Base-by-base conservation (phyloP, 2,888 invertebrate genomes). In the Temnothorax ravouxi region DNA sequence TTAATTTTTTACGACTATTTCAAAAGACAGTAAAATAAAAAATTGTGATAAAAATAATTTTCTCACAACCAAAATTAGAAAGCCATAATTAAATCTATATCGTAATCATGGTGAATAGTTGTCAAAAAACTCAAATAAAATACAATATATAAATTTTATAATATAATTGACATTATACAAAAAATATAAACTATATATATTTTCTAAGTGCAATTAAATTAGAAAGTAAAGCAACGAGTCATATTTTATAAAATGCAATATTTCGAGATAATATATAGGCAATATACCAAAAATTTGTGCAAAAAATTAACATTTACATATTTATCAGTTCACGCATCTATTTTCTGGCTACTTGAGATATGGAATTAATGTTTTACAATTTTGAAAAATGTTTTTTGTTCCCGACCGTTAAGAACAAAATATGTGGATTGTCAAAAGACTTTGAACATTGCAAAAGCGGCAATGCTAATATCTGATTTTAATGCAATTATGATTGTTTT, bases 11-110 rank as follows among this genome's bases (percentile, higher is more conserved):
- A 29, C n/a, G 2, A 54, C 13, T 52, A 25, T 41, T n/a, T 44
- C 3, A 56, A 77, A 69, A 66, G 1, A 44, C 2, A 54, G 25
- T 66, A 62, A 11, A 4, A 13, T 64, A 29, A 67, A 18, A 25
- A 54, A n/a, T 52, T 66, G 11, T 52, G 29, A 77, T 54, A 67
- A 41, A 29, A 69, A 69, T 44, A 77, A 77, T 66, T 72, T 0
- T 34, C 34, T 41, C 0, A 44, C 21, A 34, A 47, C 11, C 1
- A 66, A 64, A 11, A 50, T 75, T 75, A 64, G 13, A 34, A 61
- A 34, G 2, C 50, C 2, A 38, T 25, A 50, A 50, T 25, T 62
- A 61, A 59, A 47, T n/a, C 13, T 54, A 72, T 71, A 21, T 72
- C 21, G 8, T 8, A 18, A 15, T 34, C 41, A 5, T 44, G n/a